Conservation (phyloP, 2,797 vertebrate genomes). For the Manis pentadactyla region DNA sequence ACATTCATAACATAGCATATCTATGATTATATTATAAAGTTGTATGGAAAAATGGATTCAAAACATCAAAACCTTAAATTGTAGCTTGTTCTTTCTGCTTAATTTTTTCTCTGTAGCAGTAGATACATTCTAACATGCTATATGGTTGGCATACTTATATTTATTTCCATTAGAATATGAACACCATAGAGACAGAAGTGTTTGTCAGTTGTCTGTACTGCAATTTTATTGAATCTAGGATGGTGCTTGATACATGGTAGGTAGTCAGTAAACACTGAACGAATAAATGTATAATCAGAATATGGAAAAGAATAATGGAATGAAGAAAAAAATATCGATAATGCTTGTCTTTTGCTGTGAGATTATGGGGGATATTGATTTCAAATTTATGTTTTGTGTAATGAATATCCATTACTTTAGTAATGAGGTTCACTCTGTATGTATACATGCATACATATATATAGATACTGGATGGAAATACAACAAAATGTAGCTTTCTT, state of each 20-base stretch:
- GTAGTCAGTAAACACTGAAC: background rate
- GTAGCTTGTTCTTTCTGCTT: background rate
- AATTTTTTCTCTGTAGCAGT: background rate
- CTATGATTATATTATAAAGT: background rate
- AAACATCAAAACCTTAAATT: background rate
- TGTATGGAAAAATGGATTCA: background rate
- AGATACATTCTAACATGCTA: background rate
- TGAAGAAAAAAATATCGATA: background rate
- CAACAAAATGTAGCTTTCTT: background rate
- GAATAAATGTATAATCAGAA: background rate
- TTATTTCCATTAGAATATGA: conserved; percentile 6
- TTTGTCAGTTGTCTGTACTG: background rate
- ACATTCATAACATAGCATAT: background rate
- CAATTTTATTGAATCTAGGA: background rate
- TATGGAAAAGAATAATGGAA: background rate
- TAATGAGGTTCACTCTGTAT: background rate
- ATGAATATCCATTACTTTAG: conserved; percentile 37
- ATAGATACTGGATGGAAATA: background rate
- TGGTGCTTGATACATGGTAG: background rate
- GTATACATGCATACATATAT: background rate
- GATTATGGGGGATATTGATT: background rate
- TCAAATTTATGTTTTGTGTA: background rate
- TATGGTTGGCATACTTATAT: background rate
- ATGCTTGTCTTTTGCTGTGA: background rate
- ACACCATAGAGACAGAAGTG: background rate